Percentiles rank a stretch among this genome's conserved stretches.
These are phyloP conservation scores for Pandemis heparana DNA, from an alignment of 2,888 invertebrate genomes.

Conservation along the genomic window DNA sequence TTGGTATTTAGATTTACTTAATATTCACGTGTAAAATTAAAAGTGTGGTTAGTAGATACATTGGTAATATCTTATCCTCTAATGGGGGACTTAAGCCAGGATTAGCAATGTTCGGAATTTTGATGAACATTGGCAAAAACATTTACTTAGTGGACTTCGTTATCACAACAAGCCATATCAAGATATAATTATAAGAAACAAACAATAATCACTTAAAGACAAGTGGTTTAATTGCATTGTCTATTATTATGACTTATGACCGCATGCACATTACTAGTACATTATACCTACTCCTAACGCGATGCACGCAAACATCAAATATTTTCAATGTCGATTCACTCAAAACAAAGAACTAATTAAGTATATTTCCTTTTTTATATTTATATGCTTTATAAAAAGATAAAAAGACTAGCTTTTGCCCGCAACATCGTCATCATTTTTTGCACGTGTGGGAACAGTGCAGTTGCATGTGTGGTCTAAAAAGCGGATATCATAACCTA, in stretches of 20 bases:
- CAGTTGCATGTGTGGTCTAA: too few species aligned
- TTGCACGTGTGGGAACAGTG: too few species aligned
- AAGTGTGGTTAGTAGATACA: background rate
- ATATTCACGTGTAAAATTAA: background rate
- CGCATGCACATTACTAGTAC: background rate
- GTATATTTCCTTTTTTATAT: background rate
- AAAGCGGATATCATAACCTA: too few species aligned
- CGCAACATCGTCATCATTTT: too few species aligned
- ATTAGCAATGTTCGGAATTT: constrained; percentile 5
- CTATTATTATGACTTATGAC: background rate
- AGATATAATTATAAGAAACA: background rate
- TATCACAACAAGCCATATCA: background rate
- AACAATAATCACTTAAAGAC: background rate
- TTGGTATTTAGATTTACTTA: too few species aligned
- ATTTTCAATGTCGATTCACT: background rate
- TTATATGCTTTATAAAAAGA: too few species aligned
- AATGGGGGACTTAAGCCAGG: background rate
- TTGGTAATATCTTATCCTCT: background rate
- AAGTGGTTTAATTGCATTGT: background rate
- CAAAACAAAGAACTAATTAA: background rate
- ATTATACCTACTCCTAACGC: background rate
- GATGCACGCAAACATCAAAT: background rate
- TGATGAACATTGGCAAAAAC: background rate
- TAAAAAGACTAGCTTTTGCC: too few species aligned
- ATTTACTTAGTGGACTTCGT: background rate